These are phyloP conservation scores for Datnioides undecimradiatus DNA, from an alignment of 2,113 vertebrate genomes.

Conservation along the genomic window DNA sequence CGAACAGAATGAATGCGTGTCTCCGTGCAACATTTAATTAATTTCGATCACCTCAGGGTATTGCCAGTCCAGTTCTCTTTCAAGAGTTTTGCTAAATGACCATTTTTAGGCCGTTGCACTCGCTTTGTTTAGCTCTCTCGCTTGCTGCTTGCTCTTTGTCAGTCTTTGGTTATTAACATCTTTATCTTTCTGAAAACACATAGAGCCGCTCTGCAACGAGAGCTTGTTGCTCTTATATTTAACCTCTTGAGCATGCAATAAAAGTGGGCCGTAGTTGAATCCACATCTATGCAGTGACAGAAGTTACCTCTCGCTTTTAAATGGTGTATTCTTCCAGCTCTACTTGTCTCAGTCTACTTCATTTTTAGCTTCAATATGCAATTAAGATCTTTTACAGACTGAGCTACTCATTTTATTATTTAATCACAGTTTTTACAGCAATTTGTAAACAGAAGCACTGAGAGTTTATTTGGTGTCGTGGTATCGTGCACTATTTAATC, in stretches of 20 bases:
- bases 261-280: conserved; percentile 26
- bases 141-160: not conserved
- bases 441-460: not conserved
- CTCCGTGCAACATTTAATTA: conserved; percentile 62
- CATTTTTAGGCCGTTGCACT: conserved; percentile 44
- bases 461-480: not conserved
- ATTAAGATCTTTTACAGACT: not conserved
- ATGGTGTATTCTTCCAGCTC: not conserved
- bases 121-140: conserved; percentile 35
- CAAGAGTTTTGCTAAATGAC: conserved; percentile 52
- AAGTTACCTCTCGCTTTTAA: conserved; percentile 5
- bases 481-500: not conserved
- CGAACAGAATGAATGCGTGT: conserved; percentile 10
- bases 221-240: conserved; percentile 47
- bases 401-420: not conserved
- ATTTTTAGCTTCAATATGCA: not conserved
- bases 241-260: conserved; percentile 39
- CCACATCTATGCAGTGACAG: conserved; percentile 14
- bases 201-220: conserved; percentile 36
- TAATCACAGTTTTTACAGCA: too few relatives aligned
- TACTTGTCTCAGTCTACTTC: not conserved
- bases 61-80: conserved; percentile 50
- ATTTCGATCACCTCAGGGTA: conserved; percentile 53
- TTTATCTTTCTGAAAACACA: conserved; percentile 57
- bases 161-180: conserved; percentile 52